A percentile compares a stretch with the other conserved stretches of the same genome.
These are phyloP conservation scores for Aricia artaxerxes DNA, from an alignment of 2,888 invertebrate genomes.

Conservation along the genomic window DNA sequence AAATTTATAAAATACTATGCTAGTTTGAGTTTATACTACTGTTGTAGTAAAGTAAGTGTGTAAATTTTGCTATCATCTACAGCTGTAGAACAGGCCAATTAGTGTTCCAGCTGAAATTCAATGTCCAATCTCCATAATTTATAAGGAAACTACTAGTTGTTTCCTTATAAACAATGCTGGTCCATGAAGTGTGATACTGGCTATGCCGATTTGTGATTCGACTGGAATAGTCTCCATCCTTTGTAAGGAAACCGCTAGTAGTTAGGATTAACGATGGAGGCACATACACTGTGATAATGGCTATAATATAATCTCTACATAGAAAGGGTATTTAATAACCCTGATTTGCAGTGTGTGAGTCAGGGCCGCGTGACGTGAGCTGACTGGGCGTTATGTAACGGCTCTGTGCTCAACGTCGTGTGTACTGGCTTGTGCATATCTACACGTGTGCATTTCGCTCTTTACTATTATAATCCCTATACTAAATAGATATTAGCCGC, in stretches of 20 bases:
- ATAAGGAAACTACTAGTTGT: conserved; percentile 1
- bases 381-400: conserved; percentile 5
- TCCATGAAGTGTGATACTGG: background rate
- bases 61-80: no score
- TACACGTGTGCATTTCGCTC: conserved; percentile 2
- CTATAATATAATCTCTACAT: background rate
- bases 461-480: background rate
- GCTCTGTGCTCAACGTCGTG: background rate
- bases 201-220: background rate
- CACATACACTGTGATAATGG: background rate
- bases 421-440: background rate
- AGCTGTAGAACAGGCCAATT: no score
- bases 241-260: background rate
- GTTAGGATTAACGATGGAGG: background rate
- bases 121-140: background rate
- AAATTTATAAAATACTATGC: no score
- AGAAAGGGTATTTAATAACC: background rate
- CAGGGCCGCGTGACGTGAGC: background rate
- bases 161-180: background rate
- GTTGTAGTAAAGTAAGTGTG: no score
- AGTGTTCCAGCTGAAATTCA: no score
- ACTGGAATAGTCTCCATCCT: background rate
- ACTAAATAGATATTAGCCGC: background rate
- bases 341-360: background rate
- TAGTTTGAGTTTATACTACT: no score